A percentile compares a stretch with the other conserved stretches of the same genome.
Evolutionary conservation across 2,113 vertebrate species (phyloP).

Genomic region (Chascanopsetta lugubris): DNA sequence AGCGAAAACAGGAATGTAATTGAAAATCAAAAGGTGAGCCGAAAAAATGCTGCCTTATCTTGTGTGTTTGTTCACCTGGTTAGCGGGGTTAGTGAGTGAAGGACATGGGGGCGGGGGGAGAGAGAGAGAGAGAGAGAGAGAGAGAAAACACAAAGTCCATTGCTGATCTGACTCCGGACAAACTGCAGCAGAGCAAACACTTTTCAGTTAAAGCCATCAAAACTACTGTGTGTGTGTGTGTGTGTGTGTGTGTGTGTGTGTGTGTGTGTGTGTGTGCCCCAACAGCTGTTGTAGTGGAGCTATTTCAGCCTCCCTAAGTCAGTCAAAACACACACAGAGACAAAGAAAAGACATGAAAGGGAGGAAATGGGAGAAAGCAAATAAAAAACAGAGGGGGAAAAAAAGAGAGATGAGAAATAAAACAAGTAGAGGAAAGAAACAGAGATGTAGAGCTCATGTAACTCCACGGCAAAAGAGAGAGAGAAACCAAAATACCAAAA

Average conservation of each 20-base stretch:
- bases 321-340: conserved; percentile 17
- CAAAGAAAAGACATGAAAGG: conserved; percentile 15
- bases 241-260: conserved; percentile 23
- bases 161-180: conserved; percentile 27
- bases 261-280: conserved; percentile 19
- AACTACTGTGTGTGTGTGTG: conserved; percentile 21
- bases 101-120: conserved; percentile 47
- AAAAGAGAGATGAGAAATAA: not conserved
- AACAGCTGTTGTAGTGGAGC: conserved; percentile 34
- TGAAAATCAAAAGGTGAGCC: conserved; percentile 66
- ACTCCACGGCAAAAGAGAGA: not conserved
- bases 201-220: conserved; percentile 31
- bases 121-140: conserved; percentile 2
- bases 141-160: conserved; percentile 34
- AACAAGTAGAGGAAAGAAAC: conserved; percentile 1
- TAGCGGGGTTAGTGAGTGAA: conserved; percentile 71
- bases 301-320: conserved; percentile 28
- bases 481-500: no score
- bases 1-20: conserved; percentile 61
- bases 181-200: conserved; percentile 48
- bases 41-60: conserved; percentile 79
- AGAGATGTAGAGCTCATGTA: not conserved
- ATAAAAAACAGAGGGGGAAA: not conserved
- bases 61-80: conserved; percentile 82
- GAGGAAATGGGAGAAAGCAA: conserved; percentile 7